Evolutionary conservation across 2,797 vertebrate genomes (phyloP).

Genomic region (Notolabrus celidotus): DNA sequence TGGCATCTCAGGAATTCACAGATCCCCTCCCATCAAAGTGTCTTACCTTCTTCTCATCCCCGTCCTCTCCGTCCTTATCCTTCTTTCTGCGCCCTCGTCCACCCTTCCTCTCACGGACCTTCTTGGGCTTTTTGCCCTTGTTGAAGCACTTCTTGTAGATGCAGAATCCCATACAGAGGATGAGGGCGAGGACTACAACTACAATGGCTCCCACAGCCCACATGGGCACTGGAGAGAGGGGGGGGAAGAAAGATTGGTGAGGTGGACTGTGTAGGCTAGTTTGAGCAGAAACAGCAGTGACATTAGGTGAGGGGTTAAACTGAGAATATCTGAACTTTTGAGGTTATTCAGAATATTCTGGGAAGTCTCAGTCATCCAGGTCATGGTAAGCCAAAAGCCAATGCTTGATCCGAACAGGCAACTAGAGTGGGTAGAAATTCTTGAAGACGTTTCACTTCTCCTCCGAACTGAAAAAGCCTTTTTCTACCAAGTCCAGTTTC

Average conservation of each 20-base stretch:
- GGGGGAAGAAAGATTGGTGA: neutral
- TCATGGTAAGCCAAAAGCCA: no score
- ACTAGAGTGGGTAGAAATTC: no score
- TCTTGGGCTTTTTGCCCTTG: conserved; percentile 88
- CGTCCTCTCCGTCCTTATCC: conserved; percentile 87
- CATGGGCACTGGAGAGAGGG: conserved; percentile 85
- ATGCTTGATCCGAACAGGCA: no score
- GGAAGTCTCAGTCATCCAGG: no score
- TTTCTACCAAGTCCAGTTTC: no score
- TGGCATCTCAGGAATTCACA: neutral
- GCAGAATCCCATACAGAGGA: conserved; percentile 89
- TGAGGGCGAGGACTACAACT: conserved; percentile 85
- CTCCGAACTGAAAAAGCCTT: no score
- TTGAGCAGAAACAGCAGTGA: neutral
- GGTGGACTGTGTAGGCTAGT: neutral
- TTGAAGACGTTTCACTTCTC: no score
- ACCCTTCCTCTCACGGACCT: conserved; percentile 88
- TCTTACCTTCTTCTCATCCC: conserved; percentile 87
- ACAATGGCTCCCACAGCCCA: conserved; percentile 91
- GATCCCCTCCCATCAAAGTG: neutral
- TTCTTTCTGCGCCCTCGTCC: conserved; percentile 84
- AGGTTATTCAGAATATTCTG: neutral
- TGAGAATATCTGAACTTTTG: no score
- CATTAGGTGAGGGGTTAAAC: no score
- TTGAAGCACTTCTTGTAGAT: conserved; percentile 88